Evolutionary conservation across 2,797 vertebrate species (phyloP).

Genomic region (Pseudocheirus occidentalis): DNA sequence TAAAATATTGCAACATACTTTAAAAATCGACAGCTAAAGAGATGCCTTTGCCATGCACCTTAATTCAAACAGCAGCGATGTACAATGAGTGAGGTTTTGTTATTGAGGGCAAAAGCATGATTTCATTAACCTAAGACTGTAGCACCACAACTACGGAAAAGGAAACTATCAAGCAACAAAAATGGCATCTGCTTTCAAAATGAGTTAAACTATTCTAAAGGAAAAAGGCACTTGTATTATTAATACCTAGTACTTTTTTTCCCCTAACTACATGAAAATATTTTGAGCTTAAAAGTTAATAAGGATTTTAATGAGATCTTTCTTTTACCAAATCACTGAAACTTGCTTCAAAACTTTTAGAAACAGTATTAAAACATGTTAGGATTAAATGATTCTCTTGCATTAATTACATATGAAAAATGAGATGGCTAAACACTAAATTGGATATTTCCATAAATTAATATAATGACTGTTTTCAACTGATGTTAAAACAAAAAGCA

Average conservation of each 20-base stretch:
- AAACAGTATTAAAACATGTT: conserved; percentile 85
- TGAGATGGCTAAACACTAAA: conserved; percentile 86
- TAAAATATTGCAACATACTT: conserved; percentile 79
- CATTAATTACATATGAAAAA: conserved; percentile 84
- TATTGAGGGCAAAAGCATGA: conserved; percentile 88
- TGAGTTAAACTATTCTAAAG: conserved; percentile 80
- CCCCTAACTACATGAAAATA: conserved; percentile 69
- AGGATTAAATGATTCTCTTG: conserved; percentile 84
- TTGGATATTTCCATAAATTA: conserved; percentile 83
- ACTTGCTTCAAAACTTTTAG: conserved; percentile 84
- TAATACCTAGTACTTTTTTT: conserved; percentile 82
- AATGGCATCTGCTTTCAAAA: conserved; percentile 83
- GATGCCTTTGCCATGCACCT: conserved; percentile 89
- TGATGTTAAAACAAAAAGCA: conserved; percentile 86
- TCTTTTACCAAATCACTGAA: conserved; percentile 84
- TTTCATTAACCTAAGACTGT: conserved; percentile 86
- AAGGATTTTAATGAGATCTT: conserved; percentile 79
- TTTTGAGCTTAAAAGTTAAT: conserved; percentile 82
- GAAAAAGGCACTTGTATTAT: conserved; percentile 84
- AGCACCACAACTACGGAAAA: conserved; percentile 88
- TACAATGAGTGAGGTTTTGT: conserved; percentile 87
- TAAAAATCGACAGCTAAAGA: conserved; percentile 82
- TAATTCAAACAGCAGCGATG: conserved; percentile 89
- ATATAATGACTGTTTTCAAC: conserved; percentile 85
- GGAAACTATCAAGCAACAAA: conserved; percentile 85